phyloP scores from a whole-genome alignment of 2,797 vertebrate genomes.

The Crypturellus tataupa region DNA sequence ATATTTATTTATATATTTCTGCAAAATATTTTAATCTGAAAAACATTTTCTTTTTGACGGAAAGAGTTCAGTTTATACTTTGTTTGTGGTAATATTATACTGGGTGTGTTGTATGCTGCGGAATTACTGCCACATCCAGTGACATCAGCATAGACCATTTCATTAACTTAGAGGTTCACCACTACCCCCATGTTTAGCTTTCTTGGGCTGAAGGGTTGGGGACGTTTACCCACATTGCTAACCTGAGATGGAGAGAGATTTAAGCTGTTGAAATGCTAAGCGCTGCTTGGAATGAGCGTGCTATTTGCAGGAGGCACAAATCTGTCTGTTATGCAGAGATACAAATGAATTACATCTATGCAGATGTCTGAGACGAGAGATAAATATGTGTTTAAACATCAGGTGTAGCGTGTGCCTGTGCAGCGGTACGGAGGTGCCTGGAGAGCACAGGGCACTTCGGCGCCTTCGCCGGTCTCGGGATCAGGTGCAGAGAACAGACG shows the following conservation, averaged over 20 bases:
- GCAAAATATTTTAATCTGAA: not conserved
- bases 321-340: not conserved
- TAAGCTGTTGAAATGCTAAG: not conserved
- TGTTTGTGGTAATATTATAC: not conserved
- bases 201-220: not conserved
- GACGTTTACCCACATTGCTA: not conserved
- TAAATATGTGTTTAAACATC: not conserved
- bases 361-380: not conserved
- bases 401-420: fast-evolving
- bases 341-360: not conserved
- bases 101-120: not conserved
- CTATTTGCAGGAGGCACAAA: not conserved
- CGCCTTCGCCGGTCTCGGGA: not conserved
- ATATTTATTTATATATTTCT: not conserved
- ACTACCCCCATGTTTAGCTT: not conserved
- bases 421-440: fast-evolving
- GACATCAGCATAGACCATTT: not conserved
- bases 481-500: not conserved
- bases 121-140: not conserved
- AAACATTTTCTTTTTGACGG: not conserved
- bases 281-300: not conserved
- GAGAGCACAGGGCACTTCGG: fast-evolving
- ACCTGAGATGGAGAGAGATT: not conserved
- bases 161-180: not conserved
- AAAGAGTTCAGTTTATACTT: not conserved